Conservation (phyloP, 2,888 invertebrate species). For the Spodoptera exigua region DNA sequence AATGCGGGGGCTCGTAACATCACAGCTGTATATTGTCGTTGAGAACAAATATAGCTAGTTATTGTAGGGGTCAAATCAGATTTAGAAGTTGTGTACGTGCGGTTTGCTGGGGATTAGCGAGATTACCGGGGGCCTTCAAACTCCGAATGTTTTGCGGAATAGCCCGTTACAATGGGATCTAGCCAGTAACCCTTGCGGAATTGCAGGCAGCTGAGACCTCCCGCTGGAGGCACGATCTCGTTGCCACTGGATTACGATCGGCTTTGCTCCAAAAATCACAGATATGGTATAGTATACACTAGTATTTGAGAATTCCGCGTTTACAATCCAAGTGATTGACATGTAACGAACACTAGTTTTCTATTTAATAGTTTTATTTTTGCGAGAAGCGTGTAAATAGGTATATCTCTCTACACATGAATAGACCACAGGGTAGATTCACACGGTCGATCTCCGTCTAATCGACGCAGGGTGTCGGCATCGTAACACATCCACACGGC, state of each 20-base stretch:
- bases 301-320: neutral
- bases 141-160: slow-evolving; percentile 69
- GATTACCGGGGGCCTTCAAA: slow-evolving; percentile 68
- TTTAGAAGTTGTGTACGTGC: slow-evolving; percentile 69
- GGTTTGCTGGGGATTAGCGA: slow-evolving; percentile 72
- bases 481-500: neutral
- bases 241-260: slow-evolving; percentile 59
- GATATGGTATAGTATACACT: neutral
- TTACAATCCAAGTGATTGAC: neutral
- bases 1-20: slow-evolving; percentile 29
- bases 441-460: neutral
- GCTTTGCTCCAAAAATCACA: slow-evolving; percentile 29
- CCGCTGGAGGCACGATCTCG: slow-evolving; percentile 56
- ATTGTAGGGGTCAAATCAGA: slow-evolving; percentile 62
- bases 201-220: slow-evolving; percentile 68
- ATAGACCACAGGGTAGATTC: neutral
- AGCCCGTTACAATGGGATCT: slow-evolving; percentile 61
- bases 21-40: slow-evolving; percentile 44
- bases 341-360: neutral
- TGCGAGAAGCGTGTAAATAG: no score
- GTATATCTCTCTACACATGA: neutral
- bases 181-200: slow-evolving; percentile 61
- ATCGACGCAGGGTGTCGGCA: no score
- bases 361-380: no score
- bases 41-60: slow-evolving; percentile 55